Percentiles rank a stretch among this genome's conserved stretches.
Conservation (phyloP, 2,113 vertebrate genomes). For the Isurus oxyrinchus region DNA sequence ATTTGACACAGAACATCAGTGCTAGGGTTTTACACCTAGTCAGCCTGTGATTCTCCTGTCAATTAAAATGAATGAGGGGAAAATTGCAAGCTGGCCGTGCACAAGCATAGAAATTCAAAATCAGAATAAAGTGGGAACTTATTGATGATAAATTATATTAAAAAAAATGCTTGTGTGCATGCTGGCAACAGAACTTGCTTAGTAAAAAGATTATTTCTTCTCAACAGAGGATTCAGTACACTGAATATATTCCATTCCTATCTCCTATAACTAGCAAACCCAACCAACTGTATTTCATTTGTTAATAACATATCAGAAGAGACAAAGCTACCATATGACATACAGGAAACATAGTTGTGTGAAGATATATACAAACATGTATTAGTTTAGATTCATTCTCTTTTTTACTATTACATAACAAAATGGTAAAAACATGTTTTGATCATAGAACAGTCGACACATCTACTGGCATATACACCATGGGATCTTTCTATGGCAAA, state of each 20-base stretch:
- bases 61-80: neutral
- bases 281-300: neutral
- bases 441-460: neutral
- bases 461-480: slow-evolving; percentile 18
- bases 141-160: neutral
- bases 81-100: neutral
- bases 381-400: neutral
- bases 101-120: neutral
- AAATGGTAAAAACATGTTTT: slow-evolving; percentile 15
- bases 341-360: neutral
- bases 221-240: neutral
- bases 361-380: neutral
- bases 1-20: neutral
- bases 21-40: neutral
- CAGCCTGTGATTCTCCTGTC: neutral
- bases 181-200: neutral
- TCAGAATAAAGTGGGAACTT: neutral
- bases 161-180: neutral
- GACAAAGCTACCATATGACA: neutral
- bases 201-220: neutral
- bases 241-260: neutral
- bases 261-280: neutral
- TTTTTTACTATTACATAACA: neutral
- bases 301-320: neutral
- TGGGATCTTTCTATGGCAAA: slow-evolving; percentile 25